Evolutionary conservation across 2,113 vertebrate genomes (phyloP).

Genomic region (Microcebus murinus): DNA sequence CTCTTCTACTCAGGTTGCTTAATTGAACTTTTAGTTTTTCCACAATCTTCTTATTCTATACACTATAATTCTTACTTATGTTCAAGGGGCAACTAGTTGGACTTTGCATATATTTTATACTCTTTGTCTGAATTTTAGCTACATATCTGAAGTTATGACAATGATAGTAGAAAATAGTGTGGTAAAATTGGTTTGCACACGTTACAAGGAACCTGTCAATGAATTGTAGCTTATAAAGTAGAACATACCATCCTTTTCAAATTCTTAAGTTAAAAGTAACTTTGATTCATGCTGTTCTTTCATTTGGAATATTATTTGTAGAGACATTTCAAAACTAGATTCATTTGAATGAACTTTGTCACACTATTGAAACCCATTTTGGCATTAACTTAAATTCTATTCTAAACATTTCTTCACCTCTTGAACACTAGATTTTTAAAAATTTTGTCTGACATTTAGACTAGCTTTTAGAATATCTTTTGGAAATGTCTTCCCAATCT

Average conservation of each 20-base stretch:
- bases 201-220: not conserved
- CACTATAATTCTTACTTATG: not conserved
- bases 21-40: not conserved
- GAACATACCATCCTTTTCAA: not conserved
- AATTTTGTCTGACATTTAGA: constrained; percentile 49
- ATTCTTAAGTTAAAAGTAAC: not conserved
- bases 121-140: not conserved
- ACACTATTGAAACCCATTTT: not conserved
- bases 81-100: not conserved
- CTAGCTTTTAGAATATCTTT: constrained; percentile 40
- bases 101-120: not conserved
- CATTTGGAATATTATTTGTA: constrained; percentile 24
- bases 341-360: constrained; percentile 23
- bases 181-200: not conserved
- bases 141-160: not conserved
- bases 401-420: constrained; percentile 50
- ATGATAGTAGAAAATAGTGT: not conserved
- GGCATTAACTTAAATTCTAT: constrained; percentile 48
- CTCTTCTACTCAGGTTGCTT: not conserved
- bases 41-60: not conserved
- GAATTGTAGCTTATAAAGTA: not conserved
- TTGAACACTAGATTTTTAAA: not conserved
- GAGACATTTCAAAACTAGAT: not conserved
- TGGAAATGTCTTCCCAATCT: constrained; percentile 8
- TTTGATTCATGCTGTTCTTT: not conserved